Conservation (phyloP, 2,797 vertebrate species). For the Falco cherrug region DNA sequence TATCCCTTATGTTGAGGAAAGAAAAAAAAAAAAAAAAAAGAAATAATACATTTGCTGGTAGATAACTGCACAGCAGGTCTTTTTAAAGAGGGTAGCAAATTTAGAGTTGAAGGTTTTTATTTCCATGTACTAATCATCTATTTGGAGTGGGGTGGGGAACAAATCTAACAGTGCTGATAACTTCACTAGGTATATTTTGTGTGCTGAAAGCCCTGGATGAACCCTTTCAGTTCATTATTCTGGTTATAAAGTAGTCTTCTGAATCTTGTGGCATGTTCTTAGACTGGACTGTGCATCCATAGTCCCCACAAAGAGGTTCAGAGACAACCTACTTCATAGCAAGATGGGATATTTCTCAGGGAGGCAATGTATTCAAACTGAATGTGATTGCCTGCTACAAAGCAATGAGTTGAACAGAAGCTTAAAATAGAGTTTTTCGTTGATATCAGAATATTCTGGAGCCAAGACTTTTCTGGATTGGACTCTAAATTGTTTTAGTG, state of each 20-base stretch:
- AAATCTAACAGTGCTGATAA: neutral
- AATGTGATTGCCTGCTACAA: neutral
- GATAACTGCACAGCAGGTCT: slow-evolving; percentile 29
- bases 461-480: slow-evolving; percentile 62
- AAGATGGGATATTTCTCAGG: neutral
- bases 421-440: neutral
- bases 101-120: slow-evolving; percentile 11
- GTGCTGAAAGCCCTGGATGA: neutral
- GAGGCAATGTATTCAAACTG: neutral
- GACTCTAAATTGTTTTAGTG: slow-evolving; percentile 62
- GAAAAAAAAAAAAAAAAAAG: slow-evolving; percentile 27
- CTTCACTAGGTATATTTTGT: neutral
- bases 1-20: neutral
- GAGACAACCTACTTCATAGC: neutral
- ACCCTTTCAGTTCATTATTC: neutral
- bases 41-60: slow-evolving; percentile 57
- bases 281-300: neutral
- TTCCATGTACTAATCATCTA: neutral
- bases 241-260: neutral
- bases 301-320: neutral
- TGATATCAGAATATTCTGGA: slow-evolving; percentile 56
- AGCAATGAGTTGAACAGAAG: neutral
- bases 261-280: neutral
- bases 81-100: slow-evolving; percentile 42
- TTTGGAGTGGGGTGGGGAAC: too few species aligned